Evolutionary conservation across 2,797 vertebrate species (phyloP), one percentile per base, ranked within the genome.

Genomic region (Sylvia borin): DNA sequence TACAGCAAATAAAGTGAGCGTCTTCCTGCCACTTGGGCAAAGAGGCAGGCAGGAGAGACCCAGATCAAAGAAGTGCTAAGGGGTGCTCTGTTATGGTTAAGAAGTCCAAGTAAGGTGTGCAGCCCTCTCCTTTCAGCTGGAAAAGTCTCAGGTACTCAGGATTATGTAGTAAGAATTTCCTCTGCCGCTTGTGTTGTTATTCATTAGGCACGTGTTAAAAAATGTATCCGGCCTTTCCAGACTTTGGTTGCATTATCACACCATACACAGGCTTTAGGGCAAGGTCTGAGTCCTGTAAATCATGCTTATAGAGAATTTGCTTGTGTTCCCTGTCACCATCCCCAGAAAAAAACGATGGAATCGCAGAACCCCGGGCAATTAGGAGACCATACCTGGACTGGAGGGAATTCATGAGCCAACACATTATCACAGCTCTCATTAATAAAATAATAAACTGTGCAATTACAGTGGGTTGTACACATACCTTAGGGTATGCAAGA

Each of bases 401-500:
- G 70, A 51, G 82, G 80, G 54, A 92, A 95, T 77, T 87, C 55
- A 71, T 55, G 32, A 95, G 77, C 90, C 76, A 92, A 96, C 90
- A 84, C 47, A 95, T 93, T 92, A 94, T 92, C 95, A 94, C 36
- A 92, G 77, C 26, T 84, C 91, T 95, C 94, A 93, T 93, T 96
- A 93, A 88, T 93, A 96, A 96, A 93, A 90, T 80, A 96, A 92
- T 91, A 95, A 96, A 96, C 62, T 77, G 38, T 80, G 75, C 80
- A 95, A 96, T 96, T 96, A 93, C 34, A 86, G 72, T 55, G 62
- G 53, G 68, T 76, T 96, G 88, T 75, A 88, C 70, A 92, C 57
- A 89, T 93, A 96, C 94, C 96, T 97, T 85, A 88, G 76, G 90
- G 89, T 96, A 83, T 75, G 66, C 88, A 97, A 53, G 79, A 96